Percentiles rank a stretch among this genome's conserved stretches.
These are phyloP conservation scores for Hafferia zeledoni DNA, from an alignment of 2,797 vertebrate species.

Conservation along the genomic window DNA sequence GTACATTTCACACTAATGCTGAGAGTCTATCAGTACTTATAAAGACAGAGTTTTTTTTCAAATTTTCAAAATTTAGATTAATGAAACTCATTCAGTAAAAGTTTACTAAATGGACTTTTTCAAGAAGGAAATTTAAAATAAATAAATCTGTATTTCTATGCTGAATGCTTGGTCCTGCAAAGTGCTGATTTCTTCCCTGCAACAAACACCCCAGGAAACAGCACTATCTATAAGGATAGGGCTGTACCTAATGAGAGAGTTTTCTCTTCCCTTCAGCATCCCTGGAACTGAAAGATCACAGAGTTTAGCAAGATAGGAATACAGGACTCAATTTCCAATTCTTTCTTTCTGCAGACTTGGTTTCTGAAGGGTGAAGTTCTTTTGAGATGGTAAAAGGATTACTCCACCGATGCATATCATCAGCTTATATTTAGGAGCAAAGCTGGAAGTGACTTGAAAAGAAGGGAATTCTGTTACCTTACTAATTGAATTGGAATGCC, in stretches of 20 bases:
- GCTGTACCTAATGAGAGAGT: not conserved
- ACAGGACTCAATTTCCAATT: not conserved
- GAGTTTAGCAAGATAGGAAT: not conserved
- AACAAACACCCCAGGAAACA: not conserved
- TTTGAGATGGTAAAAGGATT: conserved; percentile 51
- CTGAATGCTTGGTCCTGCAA: not conserved
- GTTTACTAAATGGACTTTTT: not conserved
- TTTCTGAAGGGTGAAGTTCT: not conserved
- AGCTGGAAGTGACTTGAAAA: conserved; percentile 72
- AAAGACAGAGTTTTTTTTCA: not conserved
- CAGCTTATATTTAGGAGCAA: conserved; percentile 63
- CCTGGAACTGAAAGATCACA: not conserved
- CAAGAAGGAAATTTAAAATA: not conserved
- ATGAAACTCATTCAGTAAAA: not conserved
- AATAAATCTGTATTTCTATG: not conserved
- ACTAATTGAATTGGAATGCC: conserved; percentile 77
- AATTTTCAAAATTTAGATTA: not conserved
- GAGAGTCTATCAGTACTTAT: not conserved
- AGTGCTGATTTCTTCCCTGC: not conserved
- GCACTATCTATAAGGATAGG: not conserved
- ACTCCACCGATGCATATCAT: conserved; percentile 62
- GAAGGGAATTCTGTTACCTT: conserved; percentile 71
- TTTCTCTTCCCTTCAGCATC: not conserved
- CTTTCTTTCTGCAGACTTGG: not conserved
- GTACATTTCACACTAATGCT: not conserved